Evolutionary conservation across 1,140 invertebrate genomes (phyloP).

Genomic region (Goniozus legneri): DNA sequence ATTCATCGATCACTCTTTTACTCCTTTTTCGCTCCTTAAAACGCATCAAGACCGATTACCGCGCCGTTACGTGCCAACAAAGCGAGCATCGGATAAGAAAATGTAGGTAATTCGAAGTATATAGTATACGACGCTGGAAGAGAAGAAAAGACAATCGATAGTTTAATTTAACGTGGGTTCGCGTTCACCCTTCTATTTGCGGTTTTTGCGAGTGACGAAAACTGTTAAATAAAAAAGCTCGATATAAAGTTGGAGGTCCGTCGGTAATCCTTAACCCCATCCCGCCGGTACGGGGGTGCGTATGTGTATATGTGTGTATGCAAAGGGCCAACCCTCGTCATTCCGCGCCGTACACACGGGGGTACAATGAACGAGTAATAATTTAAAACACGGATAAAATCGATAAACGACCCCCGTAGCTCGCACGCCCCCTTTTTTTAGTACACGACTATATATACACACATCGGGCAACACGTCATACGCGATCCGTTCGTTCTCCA

Average conservation of each 20-base stretch:
- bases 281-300: background rate
- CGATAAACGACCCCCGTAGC: conserved; percentile 12
- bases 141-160: no score
- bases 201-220: no score
- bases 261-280: background rate
- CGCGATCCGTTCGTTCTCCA: no score
- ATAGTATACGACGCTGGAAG: no score
- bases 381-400: conserved; percentile 24
- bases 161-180: no score
- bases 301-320: no score
- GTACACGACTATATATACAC: no score
- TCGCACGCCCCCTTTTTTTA: conserved; percentile 7
- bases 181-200: no score
- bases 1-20: conserved; percentile 19
- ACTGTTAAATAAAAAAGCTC: no score
- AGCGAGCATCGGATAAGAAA: no score
- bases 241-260: background rate
- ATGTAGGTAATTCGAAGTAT: no score
- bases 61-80: background rate
- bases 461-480: no score
- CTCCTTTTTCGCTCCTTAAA: background rate
- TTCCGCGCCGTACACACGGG: background rate
- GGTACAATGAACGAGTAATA: conserved; percentile 20
- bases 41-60: background rate
- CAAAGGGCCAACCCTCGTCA: conserved; percentile 18